phyloP scores from a whole-genome alignment of 2,888 invertebrate genomes.

The Rugalucina vietnamica region DNA sequence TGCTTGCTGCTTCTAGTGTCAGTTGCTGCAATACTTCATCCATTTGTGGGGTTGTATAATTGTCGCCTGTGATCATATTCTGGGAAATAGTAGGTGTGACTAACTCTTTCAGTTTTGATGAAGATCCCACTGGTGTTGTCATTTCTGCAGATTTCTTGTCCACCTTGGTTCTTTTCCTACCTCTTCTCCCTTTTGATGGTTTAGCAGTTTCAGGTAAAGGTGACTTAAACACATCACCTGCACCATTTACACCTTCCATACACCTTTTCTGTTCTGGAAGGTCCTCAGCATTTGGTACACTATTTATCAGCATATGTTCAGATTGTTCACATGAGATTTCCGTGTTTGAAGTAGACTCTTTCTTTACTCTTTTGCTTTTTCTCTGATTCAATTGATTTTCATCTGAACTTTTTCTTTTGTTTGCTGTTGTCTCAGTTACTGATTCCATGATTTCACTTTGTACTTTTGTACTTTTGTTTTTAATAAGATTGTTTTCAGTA shows the following conservation, averaged over 20 bases:
- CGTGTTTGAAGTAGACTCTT: background rate
- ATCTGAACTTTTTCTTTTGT: background rate
- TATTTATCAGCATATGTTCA: no score
- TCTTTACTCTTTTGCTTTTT: background rate
- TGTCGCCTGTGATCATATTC: background rate
- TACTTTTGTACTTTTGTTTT: background rate
- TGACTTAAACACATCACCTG: conserved; percentile 20
- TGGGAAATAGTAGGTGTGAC: conserved; percentile 15
- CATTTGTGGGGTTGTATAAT: conserved; percentile 64
- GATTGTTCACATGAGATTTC: background rate
- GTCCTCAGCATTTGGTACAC: no score
- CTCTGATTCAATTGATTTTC: background rate
- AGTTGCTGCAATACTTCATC: conserved; percentile 54
- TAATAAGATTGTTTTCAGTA: background rate
- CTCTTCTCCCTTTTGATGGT: background rate
- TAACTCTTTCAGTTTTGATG: background rate
- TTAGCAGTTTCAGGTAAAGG: conserved; percentile 11
- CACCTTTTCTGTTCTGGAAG: background rate
- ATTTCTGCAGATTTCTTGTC: background rate
- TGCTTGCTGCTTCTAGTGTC: conserved; percentile 46
- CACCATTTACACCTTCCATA: background rate
- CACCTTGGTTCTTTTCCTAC: background rate
- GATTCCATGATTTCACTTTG: no score
- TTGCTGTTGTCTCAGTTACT: no score
- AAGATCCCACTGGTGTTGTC: background rate